Base-by-base conservation (phyloP, 2,797 vertebrate species). In the Alcedo atthis region DNA sequence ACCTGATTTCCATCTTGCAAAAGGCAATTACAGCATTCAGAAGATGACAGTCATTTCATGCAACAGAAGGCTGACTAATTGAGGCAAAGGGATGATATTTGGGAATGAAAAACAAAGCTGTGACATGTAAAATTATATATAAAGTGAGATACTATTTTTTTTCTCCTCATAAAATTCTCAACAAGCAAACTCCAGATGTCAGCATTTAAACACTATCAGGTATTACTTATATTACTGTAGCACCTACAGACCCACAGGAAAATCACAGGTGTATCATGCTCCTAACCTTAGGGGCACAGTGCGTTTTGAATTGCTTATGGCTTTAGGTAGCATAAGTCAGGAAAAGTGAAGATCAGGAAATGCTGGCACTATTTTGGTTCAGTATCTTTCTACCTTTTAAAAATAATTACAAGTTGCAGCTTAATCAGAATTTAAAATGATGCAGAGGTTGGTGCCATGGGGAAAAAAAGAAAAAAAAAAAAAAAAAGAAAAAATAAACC, bases 171-270 rank as follows among this genome's bases (percentile, higher is more conserved):
- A 80, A 91, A 92, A 49, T 77, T 89, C 88, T 94, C 58, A 76
- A 10, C 35, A 93, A 90, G 51, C 67, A 68, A 92, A 89, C 69
- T 93, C 85, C 48, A 92, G 86, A 81, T 89, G 88, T 93, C 88
- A 93, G 69, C 81, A 75, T 85, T 96, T 89, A 89, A 92, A 73
- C 64, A 61, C 40, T 64, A 32, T 61, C 90, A 89, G 84, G 69
- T 88, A 63, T 32, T 85, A 35, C 51, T 66, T 59, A 14, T 59
- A 15, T 51, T 58, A 37, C 10, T 76, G 79, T 79, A 89, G 33
- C 69, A 87, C 45, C 81, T 70, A 30, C 35, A 89, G 70, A 64
- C 19, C 22, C 76, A 40, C 2, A 28, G n/a, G n/a, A 45, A 74
- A 69, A 63, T 48, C 46, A 28, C 49, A 80, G 57, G 42, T 70